Base-by-base conservation (phyloP, 2,888 invertebrate species). In the Mesochorus sp. region DNA sequence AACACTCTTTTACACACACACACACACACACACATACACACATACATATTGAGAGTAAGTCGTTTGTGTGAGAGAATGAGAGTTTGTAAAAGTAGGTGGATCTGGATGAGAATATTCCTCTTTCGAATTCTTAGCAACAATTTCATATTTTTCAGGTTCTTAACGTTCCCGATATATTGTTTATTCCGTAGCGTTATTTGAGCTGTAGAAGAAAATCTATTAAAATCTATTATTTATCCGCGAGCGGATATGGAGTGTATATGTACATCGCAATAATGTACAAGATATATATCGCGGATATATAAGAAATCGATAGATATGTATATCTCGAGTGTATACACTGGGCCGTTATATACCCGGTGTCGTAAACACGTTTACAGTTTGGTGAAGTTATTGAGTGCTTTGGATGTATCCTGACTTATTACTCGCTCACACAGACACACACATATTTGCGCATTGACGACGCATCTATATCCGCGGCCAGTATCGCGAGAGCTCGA, bases 341-440 rank as follows among this genome's bases (percentile, higher is more conserved):
- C 37, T 34, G 34, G n/a, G 34, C 6, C 17, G 1, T 24, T 42
- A 24, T 39, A 19, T 26, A 2, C 51, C 21, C 34, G 34, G 8
- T 14, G 51, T 71, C 70, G 37, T 79, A 76, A 79, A 79, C 44
- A 61, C 37, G 34, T 76, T 79, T 71, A 79, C 67, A 62, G 79
- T 53, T 24, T 28, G 44, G 55, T 12, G 21, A 73, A 44, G 61
- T 61, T 28, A 44, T n/a, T 31, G 72, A 31, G 28, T 37, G 12
- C 26, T 31, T 67, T 42, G 44, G 21, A 39, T 67, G 21, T 21
- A 14, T 28, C 3, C 42, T 31, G 53, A 42, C 55, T 55, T 39
- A 28, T 61, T n/a, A 31, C 66, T 26, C 57, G 24, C 31, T 14
- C 6, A 44, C 14, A 51, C 8, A 12, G 3, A 47, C 67, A 34